phyloP scores from a whole-genome alignment of 2,888 invertebrate genomes.

The Folsomia manolachei region DNA sequence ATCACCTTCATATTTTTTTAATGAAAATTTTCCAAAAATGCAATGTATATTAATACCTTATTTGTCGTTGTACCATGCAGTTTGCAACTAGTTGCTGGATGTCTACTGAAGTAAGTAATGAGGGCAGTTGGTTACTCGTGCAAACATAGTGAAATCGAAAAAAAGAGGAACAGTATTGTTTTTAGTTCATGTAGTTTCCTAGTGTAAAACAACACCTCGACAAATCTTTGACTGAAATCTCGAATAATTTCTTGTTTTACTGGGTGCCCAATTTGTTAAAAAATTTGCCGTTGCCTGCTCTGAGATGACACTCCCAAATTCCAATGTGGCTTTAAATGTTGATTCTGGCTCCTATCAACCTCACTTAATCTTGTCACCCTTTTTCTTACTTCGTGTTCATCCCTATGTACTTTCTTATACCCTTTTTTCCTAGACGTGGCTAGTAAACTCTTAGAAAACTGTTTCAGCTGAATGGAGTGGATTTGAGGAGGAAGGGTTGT shows the following conservation, averaged over 20 bases:
- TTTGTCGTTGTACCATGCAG: too few relatives aligned
- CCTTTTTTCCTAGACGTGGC: too few relatives aligned
- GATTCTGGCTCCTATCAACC: conserved; percentile 3
- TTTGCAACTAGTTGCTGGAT: too few relatives aligned
- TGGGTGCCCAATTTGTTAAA: conserved; percentile 20
- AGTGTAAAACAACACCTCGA: conserved; percentile 8
- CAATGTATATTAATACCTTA: background rate
- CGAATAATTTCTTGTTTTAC: conserved; percentile 5
- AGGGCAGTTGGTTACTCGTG: too few relatives aligned
- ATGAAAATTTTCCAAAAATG: too few relatives aligned
- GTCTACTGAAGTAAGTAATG: too few relatives aligned
- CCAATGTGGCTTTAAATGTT: conserved; percentile 11
- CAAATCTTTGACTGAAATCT: conserved; percentile 5
- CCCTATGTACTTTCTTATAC: too few relatives aligned
- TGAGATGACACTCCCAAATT: conserved; percentile 22
- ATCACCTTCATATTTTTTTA: too few relatives aligned
- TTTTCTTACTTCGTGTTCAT: background rate
- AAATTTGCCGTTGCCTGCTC: conserved; percentile 10
- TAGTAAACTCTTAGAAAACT: background rate
- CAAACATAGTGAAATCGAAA: too few relatives aligned
- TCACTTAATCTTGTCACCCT: conserved; percentile 4
- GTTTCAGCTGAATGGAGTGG: background rate
- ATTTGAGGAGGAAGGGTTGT: background rate
- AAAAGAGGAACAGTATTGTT: too few relatives aligned
- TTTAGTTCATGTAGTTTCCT: too few relatives aligned